These are phyloP conservation scores for Phyllotreta cruciferae DNA, from an alignment of 2,888 invertebrate species.

Conservation along the genomic window DNA sequence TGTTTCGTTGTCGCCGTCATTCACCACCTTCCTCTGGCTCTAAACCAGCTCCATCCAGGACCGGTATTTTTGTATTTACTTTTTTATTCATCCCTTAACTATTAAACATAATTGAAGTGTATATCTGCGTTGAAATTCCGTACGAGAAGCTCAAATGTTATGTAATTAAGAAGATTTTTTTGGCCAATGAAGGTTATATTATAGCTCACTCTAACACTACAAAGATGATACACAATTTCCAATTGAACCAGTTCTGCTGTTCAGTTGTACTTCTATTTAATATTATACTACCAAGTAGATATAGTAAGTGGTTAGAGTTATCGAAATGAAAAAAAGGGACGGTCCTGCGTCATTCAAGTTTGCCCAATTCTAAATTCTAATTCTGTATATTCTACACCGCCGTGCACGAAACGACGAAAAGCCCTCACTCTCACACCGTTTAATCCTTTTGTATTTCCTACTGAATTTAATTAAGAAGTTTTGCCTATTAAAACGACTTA, in stretches of 20 bases:
- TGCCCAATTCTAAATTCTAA: slow-evolving; percentile 15
- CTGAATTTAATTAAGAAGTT: slow-evolving; percentile 53
- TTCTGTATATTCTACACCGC: slow-evolving; percentile 13
- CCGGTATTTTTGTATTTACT: slow-evolving; percentile 1
- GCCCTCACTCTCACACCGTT: slow-evolving; percentile 28
- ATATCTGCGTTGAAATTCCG: too few relatives aligned
- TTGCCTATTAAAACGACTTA: slow-evolving; percentile 35
- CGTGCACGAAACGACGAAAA: slow-evolving; percentile 30
- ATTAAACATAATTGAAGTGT: too few relatives aligned
- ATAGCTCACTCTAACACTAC: too few relatives aligned
- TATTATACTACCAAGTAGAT: too few relatives aligned
- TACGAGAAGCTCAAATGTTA: too few relatives aligned
- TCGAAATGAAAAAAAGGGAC: background rate
- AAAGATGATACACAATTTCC: too few relatives aligned
- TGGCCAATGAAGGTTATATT: too few relatives aligned
- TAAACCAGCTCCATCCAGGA: slow-evolving; percentile 7
- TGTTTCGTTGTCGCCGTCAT: slow-evolving; percentile 56
- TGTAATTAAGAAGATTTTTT: too few relatives aligned
- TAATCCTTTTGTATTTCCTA: slow-evolving; percentile 47
- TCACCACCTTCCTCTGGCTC: slow-evolving; percentile 41
- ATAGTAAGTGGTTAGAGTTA: too few relatives aligned
- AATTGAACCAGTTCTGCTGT: too few relatives aligned
- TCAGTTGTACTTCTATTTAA: background rate
- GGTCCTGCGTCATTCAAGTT: slow-evolving; percentile 1
- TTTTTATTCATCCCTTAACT: too few relatives aligned